Conservation (phyloP, 1,140 invertebrate genomes). For the Tetramorium alpestre region DNA sequence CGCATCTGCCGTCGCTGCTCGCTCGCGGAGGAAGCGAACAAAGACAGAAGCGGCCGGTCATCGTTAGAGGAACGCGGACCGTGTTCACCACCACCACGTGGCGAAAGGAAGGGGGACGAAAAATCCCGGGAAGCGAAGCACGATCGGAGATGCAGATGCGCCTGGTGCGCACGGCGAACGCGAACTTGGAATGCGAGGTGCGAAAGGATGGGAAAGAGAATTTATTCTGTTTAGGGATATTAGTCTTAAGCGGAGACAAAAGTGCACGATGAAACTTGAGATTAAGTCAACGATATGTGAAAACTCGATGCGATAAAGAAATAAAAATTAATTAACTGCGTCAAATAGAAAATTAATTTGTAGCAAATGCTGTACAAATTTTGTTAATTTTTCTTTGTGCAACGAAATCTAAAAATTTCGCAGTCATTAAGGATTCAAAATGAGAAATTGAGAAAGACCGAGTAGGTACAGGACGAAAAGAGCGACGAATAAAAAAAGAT, state of each 20-base stretch:
- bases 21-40: constrained; percentile 20
- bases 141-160: constrained; percentile 35
- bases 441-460: background rate
- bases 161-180: background rate
- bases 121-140: constrained; percentile 40
- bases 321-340: background rate
- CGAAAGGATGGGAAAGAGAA: background rate
- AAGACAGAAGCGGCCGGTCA: constrained; percentile 39
- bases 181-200: constrained; percentile 4
- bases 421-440: background rate
- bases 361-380: background rate
- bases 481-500: background rate
- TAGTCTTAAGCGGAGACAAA: background rate
- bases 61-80: constrained; percentile 27
- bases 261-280: background rate
- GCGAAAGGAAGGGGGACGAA: constrained; percentile 22
- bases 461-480: background rate
- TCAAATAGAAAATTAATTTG: background rate
- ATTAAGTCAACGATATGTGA: background rate
- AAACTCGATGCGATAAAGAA: background rate
- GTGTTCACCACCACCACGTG: constrained; percentile 7
- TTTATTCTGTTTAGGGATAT: constrained; percentile 6
- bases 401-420: background rate
- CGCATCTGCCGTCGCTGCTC: constrained; percentile 35
- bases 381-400: background rate